Base-by-base conservation (phyloP, 2,797 vertebrate genomes). In the Micrastur ruficollis region DNA sequence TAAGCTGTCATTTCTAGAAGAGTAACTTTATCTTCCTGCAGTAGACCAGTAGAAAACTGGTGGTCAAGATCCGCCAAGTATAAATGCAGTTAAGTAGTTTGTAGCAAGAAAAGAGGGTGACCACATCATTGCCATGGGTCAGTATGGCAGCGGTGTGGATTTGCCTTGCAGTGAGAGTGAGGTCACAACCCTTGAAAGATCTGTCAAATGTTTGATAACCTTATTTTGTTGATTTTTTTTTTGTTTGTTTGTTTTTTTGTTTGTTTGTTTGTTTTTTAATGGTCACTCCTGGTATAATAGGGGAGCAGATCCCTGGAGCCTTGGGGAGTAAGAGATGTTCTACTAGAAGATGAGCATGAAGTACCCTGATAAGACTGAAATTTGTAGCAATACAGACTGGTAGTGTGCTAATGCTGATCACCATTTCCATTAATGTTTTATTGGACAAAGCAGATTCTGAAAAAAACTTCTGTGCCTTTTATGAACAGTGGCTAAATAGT, bases 81-180 rank as follows among this genome's bases (percentile, higher is more conserved):
- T 31, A 31, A 81, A 21, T 16, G 47, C 11, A 21, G 15, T 61
- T 16, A 44, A 75, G 25, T 47, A 42, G 34, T 42, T 55, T 36
- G 50, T 11, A 75, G 22, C 11, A 34, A 40, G 56, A 38, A 56
- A 52, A 62, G 25, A 47, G 22, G 8, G 31, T 32, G 68, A 40
- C 4, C 3, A 0, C 4, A 1, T 32, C 13, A 42, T 22, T 70
- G 5, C 11, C 36, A 14, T 20, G 27, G 21, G 47, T 26, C 32
- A 17, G 7, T 34, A 3, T 44, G 46, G 20, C 47, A 83, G 46
- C 16, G 12, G 13, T 20, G 31, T 61, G 26, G 4, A 1, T 19
- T 58, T 58, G 31, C 12, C 27, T 53, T 42, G 12, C 36, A 44
- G 12, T n/a, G 31, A 66, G 65, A 82, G 32, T 4, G 22, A 42